A percentile compares a stretch with the other conserved stretches of the same genome.
phyloP scores from a whole-genome alignment of 1,140 invertebrate genomes.

The Leptinotarsa texana region DNA sequence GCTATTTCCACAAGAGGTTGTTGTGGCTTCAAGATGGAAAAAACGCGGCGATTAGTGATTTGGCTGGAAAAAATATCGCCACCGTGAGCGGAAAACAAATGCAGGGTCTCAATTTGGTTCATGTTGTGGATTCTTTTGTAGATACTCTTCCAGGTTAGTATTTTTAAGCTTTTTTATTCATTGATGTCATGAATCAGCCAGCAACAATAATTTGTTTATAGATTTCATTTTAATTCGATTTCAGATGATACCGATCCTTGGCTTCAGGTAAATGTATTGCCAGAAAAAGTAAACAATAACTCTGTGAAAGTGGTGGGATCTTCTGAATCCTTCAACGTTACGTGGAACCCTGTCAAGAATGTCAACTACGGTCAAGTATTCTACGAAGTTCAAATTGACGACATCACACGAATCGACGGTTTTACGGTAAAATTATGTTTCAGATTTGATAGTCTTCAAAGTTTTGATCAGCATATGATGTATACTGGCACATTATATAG shows the following conservation, averaged over 20 bases:
- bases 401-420: slow-evolving; percentile 48
- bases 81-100: slow-evolving; percentile 66
- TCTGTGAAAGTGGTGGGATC: slow-evolving; percentile 70
- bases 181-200: background rate
- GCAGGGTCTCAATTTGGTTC: slow-evolving; percentile 69
- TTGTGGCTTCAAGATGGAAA: slow-evolving; percentile 80
- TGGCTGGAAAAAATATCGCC: slow-evolving; percentile 75
- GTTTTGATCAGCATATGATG: background rate
- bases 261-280: slow-evolving; percentile 67
- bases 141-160: slow-evolving; percentile 62
- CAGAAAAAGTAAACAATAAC: slow-evolving; percentile 64
- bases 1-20: slow-evolving; percentile 77
- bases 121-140: slow-evolving; percentile 71
- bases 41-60: slow-evolving; percentile 77
- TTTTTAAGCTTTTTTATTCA: no score
- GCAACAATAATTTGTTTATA: no score
- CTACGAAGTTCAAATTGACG: slow-evolving; percentile 78
- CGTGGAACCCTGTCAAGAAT: slow-evolving; percentile 72
- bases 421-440: slow-evolving; percentile 45
- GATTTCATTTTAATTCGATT: background rate
- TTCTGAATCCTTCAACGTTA: slow-evolving; percentile 78
- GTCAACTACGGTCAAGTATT: slow-evolving; percentile 81
- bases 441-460: no score
- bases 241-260: slow-evolving; percentile 14
- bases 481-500: no score